Percentiles rank a stretch among this genome's conserved stretches.
phyloP scores from a whole-genome alignment of 2,797 vertebrate genomes.

The Limosa lapponica region DNA sequence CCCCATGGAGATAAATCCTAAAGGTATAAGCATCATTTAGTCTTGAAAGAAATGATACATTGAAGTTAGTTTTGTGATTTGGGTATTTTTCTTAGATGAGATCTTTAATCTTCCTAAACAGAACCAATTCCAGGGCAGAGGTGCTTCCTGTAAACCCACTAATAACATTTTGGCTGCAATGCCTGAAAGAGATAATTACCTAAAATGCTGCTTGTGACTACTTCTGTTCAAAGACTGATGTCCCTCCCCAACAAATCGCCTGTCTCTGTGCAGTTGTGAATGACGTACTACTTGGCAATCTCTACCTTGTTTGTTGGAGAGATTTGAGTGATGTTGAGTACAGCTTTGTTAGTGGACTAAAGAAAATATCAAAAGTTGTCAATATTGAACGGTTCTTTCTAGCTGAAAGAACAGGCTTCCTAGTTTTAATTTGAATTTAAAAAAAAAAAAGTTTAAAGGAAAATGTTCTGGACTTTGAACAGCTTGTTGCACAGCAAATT shows the following conservation, averaged over 20 bases:
- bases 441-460: background rate
- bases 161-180: background rate
- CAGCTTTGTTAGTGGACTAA: background rate
- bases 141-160: background rate
- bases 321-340: background rate
- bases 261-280: background rate
- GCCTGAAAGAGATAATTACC: background rate
- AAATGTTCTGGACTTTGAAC: background rate
- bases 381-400: fast-evolving
- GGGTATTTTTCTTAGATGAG: background rate
- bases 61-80: background rate
- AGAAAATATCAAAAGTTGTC: background rate
- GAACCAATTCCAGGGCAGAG: background rate
- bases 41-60: background rate
- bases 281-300: background rate
- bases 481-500: background rate
- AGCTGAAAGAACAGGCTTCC: background rate
- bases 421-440: background rate
- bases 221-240: background rate
- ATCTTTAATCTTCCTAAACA: background rate
- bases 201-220: background rate
- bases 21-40: background rate
- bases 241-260: background rate
- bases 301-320: background rate
- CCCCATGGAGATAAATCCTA: background rate